Evolutionary conservation across 2,113 vertebrate genomes (phyloP), one percentile per base, ranked within the genome.

Genomic region (rabbit (Oryctolagus cuniculus)): DNA sequence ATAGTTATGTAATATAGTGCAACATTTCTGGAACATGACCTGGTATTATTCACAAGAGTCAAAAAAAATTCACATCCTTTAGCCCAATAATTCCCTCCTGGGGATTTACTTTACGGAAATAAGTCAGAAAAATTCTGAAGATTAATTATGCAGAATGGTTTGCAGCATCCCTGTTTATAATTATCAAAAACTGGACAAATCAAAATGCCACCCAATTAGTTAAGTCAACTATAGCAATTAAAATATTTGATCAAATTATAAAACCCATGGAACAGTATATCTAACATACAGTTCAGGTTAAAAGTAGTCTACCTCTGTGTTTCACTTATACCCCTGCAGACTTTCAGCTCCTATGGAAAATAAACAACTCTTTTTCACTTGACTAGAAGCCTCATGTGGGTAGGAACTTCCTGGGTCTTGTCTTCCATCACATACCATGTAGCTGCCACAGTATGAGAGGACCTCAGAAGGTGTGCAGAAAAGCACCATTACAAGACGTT

Each of bases 41-140:
- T 84, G 31, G 12, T 49, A 78, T 49, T 64, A 78, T 13, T 38
- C 80, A 93, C 29, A 72, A 87, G 6, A 77, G 66, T 66, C 1
- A 5, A 69, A 87, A 51, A 91, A 36, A 19, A 95, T 64, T 38
- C 13, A 53, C 22, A 77, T 4, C 34, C n/a, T 83, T 88, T 63
- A 82, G 8, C 12, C 16, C 11, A 67, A 16, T 36, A 34, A 90
- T 75, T 55, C 31, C 49, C 29, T 80, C 34, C 89, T 49, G 19
- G 31, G 34, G 36, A 81, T 87, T 91, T 87, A 25, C 80, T 75
- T 82, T 58, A 63, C 75, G 31, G 36, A 91, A 87, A 82, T 69
- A 87, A 82, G 74, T 87, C 36, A 49, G 87, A 82, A 66, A 51
- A 82, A 87, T 67, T 87, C 31, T 61, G 29, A 58, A 74, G 67